Evolutionary conservation across 2,888 invertebrate species (phyloP).

Genomic region (Sarcophaga carnaria): DNA sequence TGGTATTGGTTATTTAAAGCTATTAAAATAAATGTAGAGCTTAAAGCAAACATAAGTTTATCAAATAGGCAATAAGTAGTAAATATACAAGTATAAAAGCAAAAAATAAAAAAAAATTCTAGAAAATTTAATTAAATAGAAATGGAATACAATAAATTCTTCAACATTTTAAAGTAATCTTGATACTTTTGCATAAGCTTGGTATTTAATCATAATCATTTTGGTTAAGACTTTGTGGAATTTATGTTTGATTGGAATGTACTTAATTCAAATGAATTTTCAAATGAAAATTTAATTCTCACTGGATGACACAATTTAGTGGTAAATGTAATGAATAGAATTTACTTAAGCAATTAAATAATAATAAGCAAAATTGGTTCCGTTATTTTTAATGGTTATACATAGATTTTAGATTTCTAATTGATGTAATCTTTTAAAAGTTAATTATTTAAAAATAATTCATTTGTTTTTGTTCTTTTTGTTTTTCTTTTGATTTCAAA

Average conservation of each 20-base stretch:
- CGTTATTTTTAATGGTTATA: conserved; percentile 2
- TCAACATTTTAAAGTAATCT: no score
- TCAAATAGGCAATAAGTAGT: conserved; percentile 1
- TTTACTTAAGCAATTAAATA: conserved; percentile 28
- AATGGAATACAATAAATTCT: not conserved
- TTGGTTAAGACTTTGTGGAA: no score
- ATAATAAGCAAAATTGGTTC: conserved; percentile 51
- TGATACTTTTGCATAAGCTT: no score
- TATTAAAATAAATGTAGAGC: conserved; percentile 29
- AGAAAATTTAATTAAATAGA: not conserved
- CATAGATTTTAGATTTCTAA: conserved; percentile 39
- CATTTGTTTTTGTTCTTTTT: not conserved
- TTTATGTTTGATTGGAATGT: no score
- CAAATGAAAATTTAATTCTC: no score
- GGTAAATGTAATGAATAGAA: not conserved
- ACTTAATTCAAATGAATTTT: no score
- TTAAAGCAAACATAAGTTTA: conserved; percentile 24
- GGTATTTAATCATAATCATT: no score
- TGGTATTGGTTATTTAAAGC: conserved; percentile 31
- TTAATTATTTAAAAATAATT: conserved; percentile 31
- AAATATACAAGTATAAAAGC: not conserved
- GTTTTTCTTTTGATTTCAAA: conserved; percentile 36
- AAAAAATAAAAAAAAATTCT: not conserved
- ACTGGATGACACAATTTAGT: no score
- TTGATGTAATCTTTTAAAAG: conserved; percentile 46